These are phyloP conservation scores for Leucophora obtusa DNA, from an alignment of 2,888 invertebrate genomes.

Conservation along the genomic window DNA sequence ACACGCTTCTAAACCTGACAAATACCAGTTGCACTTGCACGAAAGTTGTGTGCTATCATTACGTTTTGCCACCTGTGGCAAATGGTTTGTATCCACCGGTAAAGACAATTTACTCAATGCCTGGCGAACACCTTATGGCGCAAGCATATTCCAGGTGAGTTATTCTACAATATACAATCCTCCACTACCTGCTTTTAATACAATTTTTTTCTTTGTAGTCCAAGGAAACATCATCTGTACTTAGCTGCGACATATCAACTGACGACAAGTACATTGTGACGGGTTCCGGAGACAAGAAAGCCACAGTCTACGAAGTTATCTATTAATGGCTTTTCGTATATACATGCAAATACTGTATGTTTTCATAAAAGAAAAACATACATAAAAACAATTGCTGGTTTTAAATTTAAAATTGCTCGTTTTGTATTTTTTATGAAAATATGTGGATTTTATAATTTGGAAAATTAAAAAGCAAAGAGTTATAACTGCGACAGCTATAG, in stretches of 20 bases:
- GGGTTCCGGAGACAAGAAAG: slow-evolving; percentile 98
- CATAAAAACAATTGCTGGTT: slow-evolving; percentile 39
- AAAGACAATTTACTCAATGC: slow-evolving; percentile 98
- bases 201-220: slow-evolving; percentile 81
- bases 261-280: slow-evolving; percentile 99
- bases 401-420: slow-evolving; percentile 52
- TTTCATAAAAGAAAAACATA: slow-evolving; percentile 55
- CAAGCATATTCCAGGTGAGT: slow-evolving; percentile 96
- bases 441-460: slow-evolving; percentile 31
- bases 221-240: slow-evolving; percentile 97
- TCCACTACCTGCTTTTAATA: slow-evolving; percentile 45
- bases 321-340: slow-evolving; percentile 80
- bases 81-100: slow-evolving; percentile 99
- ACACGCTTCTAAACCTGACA: slow-evolving; percentile 93
- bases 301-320: slow-evolving; percentile 97
- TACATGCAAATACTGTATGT: slow-evolving; percentile 25
- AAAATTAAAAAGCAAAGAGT: slow-evolving; percentile 2
- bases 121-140: slow-evolving; percentile 98
- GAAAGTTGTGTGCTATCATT: slow-evolving; percentile 98
- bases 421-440: slow-evolving; percentile 36
- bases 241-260: slow-evolving; percentile 98
- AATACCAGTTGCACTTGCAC: slow-evolving; percentile 96
- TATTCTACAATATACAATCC: too few relatives aligned
- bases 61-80: slow-evolving; percentile 96
- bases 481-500: slow-evolving; percentile 46